Percentiles rank a stretch among this genome's conserved stretches.
phyloP scores from a whole-genome alignment of 92 coral and sea anemone genomes.

The Parazoanthus darwini region DNA sequence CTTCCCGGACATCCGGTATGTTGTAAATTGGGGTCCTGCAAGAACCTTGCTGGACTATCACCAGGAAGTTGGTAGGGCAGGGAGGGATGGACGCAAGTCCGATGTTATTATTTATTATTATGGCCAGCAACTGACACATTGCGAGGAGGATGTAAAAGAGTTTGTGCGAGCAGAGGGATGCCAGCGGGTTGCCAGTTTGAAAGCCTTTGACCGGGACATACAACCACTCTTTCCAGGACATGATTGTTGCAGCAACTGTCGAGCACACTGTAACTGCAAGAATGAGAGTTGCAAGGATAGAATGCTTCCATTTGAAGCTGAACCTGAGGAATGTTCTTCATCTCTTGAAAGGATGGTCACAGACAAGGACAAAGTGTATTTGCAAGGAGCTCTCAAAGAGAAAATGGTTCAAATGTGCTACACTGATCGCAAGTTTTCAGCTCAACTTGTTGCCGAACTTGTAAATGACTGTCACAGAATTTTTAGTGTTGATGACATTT shows the following conservation, averaged over 20 bases:
- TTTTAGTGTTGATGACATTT: slow-evolving; percentile 24
- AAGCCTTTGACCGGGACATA: not conserved
- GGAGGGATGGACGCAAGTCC: slow-evolving; percentile 33
- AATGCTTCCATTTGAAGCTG: slow-evolving; percentile 1
- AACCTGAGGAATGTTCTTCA: not conserved
- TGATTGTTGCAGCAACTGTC: slow-evolving; percentile 24
- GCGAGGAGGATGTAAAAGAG: slow-evolving; percentile 9
- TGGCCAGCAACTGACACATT: slow-evolving; percentile 36
- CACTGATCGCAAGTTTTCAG: not conserved
- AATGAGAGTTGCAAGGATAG: not conserved
- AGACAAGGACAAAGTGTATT: not conserved
- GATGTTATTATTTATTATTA: not conserved
- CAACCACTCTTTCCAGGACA: not conserved
- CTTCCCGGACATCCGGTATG: slow-evolving; percentile 29
- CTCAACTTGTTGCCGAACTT: slow-evolving; percentile 4
- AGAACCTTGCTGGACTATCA: slow-evolving; percentile 4
- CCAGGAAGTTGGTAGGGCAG: slow-evolving; percentile 35
- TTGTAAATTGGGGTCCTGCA: slow-evolving; percentile 32
- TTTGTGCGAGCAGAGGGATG: slow-evolving; percentile 15
- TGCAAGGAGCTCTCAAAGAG: not conserved
- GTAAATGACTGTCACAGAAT: slow-evolving; percentile 10
- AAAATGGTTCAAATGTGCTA: not conserved
- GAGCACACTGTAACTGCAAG: not conserved
- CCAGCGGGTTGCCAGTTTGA: not conserved
- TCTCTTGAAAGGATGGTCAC: not conserved